Evolutionary conservation across 2,888 invertebrate species (phyloP).

Genomic region (Tachystola acroxantha): DNA sequence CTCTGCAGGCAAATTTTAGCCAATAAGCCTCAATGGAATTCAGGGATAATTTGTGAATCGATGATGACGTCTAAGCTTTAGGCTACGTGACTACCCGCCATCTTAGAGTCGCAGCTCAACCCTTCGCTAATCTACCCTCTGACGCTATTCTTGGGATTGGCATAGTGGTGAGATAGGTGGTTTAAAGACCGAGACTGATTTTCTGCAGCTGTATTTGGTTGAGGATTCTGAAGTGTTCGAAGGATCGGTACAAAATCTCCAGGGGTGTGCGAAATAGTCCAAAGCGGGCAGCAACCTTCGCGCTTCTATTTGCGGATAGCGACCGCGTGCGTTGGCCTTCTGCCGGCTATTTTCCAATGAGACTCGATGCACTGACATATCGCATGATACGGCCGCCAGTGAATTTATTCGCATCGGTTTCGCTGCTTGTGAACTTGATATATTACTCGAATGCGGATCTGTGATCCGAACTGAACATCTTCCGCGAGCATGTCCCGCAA

Average conservation of each 20-base stretch:
- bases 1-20: no score
- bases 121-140: no score
- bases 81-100: no score
- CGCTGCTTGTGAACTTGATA: conserved; percentile 3
- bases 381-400: conserved; percentile 29
- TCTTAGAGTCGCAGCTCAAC: no score
- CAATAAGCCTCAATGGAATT: no score
- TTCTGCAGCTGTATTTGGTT: no score
- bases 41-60: no score
- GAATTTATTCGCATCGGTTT: conserved; percentile 26
- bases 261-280: conserved; percentile 47
- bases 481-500: background rate
- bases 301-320: conserved; percentile 62
- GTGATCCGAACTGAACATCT: background rate
- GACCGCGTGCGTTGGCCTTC: conserved; percentile 67
- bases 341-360: conserved; percentile 60
- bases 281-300: conserved; percentile 64
- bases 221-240: no score
- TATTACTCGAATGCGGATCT: conserved; percentile 1
- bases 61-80: no score
- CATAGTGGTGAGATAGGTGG: no score
- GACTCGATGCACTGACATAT: conserved; percentile 44
- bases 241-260: conserved; percentile 32
- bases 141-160: no score
- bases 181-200: no score